These are phyloP conservation scores for Bedellia somnulentella DNA, from an alignment of 2,888 invertebrate genomes.

Conservation along the genomic window DNA sequence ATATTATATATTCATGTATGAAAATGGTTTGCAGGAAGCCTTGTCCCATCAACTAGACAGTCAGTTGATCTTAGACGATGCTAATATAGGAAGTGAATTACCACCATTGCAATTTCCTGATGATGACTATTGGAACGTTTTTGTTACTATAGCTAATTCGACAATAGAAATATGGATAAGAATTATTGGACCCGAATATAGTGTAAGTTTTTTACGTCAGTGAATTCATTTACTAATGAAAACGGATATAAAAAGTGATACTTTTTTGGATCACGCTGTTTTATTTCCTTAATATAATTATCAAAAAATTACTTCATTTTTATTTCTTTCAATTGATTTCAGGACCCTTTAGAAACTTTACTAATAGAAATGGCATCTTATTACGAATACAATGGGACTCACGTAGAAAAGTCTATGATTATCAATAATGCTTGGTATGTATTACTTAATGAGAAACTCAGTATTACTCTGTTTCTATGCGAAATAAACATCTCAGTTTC, in stretches of 20 bases:
- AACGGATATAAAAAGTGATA: constrained; percentile 4
- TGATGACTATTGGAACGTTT: constrained; percentile 61
- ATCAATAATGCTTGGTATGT: constrained; percentile 45
- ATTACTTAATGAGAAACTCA: too few relatives aligned
- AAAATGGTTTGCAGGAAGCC: constrained; percentile 13
- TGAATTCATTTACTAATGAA: background rate
- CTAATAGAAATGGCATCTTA: constrained; percentile 51
- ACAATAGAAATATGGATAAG: constrained; percentile 68
- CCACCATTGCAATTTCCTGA: constrained; percentile 46
- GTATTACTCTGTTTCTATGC: too few relatives aligned
- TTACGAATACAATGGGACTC: constrained; percentile 37
- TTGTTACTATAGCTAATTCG: constrained; percentile 62
- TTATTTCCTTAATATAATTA: too few relatives aligned
- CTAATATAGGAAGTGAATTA: constrained; percentile 36
- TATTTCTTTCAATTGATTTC: too few relatives aligned
- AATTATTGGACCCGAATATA: constrained; percentile 66
- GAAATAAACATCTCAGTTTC: too few relatives aligned
- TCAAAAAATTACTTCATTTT: too few relatives aligned
- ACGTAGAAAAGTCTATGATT: constrained; percentile 41
- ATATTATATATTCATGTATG: too few relatives aligned
- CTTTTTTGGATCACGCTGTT: too few relatives aligned
- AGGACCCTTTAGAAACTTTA: constrained; percentile 52
- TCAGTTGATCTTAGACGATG: too few relatives aligned
- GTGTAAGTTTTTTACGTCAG: constrained; percentile 59
- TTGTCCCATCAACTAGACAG: constrained; percentile 11